Evolutionary conservation across 2,113 vertebrate species (phyloP).

Genomic region (Merops nubicus): DNA sequence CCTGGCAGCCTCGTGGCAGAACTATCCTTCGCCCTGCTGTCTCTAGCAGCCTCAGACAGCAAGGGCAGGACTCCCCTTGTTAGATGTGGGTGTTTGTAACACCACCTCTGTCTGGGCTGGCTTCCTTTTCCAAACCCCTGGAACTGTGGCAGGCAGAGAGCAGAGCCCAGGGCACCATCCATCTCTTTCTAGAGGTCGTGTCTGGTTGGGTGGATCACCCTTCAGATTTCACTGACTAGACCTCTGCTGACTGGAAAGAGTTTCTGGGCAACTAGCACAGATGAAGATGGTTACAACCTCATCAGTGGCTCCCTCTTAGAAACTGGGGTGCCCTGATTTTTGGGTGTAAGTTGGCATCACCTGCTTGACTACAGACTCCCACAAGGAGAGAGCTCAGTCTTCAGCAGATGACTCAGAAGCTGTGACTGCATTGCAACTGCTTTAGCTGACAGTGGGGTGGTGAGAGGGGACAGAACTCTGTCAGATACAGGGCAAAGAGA

Average conservation of each 20-base stretch:
- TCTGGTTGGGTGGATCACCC: not conserved
- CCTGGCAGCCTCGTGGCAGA: not conserved
- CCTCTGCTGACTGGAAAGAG: not conserved
- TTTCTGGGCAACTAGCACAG: not conserved
- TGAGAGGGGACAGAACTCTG: not conserved
- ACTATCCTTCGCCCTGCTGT: not conserved
- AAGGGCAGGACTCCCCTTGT: not conserved
- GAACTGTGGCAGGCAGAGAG: not conserved
- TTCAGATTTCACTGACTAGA: not conserved
- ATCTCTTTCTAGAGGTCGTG: not conserved
- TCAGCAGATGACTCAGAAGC: not conserved
- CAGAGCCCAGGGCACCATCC: not conserved
- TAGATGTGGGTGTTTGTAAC: not conserved
- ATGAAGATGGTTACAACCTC: not conserved
- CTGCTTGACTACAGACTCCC: not conserved
- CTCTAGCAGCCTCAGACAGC: not conserved
- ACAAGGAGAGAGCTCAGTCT: not conserved
- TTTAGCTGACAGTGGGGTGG: not conserved
- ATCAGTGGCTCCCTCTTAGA: not conserved
- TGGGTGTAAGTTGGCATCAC: not conserved
- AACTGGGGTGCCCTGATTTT: not conserved
- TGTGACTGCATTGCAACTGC: not conserved
- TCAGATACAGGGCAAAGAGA: not conserved
- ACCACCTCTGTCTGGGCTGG: not conserved
- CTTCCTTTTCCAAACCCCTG: not conserved